Conservation (phyloP, 1,140 invertebrate species). For the Drosophila nigromelanica region DNA sequence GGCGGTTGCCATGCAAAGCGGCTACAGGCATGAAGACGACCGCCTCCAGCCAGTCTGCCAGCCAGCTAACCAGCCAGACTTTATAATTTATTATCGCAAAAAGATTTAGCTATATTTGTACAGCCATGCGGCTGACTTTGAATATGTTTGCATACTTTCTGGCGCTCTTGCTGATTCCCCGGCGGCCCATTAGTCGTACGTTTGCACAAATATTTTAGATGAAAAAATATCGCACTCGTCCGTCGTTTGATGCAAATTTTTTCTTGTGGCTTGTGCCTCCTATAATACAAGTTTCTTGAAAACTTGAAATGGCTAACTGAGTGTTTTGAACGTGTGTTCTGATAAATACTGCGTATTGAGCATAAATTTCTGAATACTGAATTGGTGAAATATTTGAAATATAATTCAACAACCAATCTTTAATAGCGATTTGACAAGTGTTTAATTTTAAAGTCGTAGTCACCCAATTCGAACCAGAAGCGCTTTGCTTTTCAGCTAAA, state of each 20-base stretch:
- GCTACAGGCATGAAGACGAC: constrained; percentile 2
- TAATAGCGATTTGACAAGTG: neutral
- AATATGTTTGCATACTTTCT: constrained; percentile 58
- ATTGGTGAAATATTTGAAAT: neutral
- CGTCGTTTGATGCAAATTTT: constrained; percentile 42
- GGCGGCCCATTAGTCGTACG: constrained; percentile 73
- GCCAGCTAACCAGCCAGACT: constrained; percentile 50
- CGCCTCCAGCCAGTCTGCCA: constrained; percentile 17
- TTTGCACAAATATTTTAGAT: constrained; percentile 70
- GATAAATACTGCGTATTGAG: too few species aligned
- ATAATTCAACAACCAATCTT: too few species aligned
- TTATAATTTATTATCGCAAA: constrained; percentile 80
- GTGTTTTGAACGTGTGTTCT: neutral
- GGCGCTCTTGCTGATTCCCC: constrained; percentile 53
- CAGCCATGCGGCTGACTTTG: constrained; percentile 44
- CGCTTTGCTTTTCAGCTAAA: constrained; percentile 30
- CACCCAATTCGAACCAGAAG: neutral
- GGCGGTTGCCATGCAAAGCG: constrained; percentile 68
- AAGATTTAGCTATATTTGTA: constrained; percentile 55
- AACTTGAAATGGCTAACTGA: constrained; percentile 5
- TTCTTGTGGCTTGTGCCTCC: constrained; percentile 21
- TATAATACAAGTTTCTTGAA: neutral
- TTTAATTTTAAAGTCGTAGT: constrained; percentile 3
- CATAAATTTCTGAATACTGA: neutral
- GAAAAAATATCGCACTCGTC: constrained; percentile 72